Evolutionary conservation across 2,113 vertebrate genomes (phyloP).

Genomic region (Gila orcuttii): DNA sequence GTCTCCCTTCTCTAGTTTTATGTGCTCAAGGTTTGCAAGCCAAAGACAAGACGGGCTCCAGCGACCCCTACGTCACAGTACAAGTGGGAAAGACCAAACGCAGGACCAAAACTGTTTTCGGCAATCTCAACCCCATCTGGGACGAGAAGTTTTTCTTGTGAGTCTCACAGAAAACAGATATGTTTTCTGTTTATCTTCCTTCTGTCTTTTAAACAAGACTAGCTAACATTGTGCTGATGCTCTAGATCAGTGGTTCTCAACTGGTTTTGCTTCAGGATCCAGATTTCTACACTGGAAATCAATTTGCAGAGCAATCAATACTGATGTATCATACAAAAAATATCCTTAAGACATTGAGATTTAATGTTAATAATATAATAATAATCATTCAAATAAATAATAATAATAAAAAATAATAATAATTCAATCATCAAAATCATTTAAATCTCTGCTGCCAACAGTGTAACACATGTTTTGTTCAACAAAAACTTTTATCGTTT

Average conservation of each 20-base stretch:
- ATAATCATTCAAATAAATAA: neutral
- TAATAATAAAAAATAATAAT: neutral
- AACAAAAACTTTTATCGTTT: neutral
- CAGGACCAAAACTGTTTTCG: conserved; percentile 97
- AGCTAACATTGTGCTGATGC: neutral
- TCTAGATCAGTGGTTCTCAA: neutral
- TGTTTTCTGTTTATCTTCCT: neutral
- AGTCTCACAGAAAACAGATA: conserved; percentile 59
- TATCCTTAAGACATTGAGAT: neutral
- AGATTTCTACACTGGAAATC: neutral
- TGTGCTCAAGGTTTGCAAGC: conserved; percentile 97
- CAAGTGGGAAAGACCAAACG: conserved; percentile 97
- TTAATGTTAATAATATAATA: neutral
- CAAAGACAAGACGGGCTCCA: conserved; percentile 98
- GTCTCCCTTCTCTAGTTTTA: conserved; percentile 80
- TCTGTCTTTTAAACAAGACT: conserved; percentile 5
- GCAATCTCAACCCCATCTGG: conserved; percentile 97
- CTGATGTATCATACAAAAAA: neutral
- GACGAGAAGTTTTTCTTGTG: conserved; percentile 98
- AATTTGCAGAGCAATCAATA: neutral
- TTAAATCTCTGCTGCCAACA: neutral
- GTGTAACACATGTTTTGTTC: neutral
- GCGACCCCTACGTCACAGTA: conserved; percentile 97
- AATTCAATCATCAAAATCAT: neutral
- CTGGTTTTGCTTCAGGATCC: neutral